Evolutionary conservation across 2,113 vertebrate species (phyloP).

Genomic region (Lucifuga dentata): DNA sequence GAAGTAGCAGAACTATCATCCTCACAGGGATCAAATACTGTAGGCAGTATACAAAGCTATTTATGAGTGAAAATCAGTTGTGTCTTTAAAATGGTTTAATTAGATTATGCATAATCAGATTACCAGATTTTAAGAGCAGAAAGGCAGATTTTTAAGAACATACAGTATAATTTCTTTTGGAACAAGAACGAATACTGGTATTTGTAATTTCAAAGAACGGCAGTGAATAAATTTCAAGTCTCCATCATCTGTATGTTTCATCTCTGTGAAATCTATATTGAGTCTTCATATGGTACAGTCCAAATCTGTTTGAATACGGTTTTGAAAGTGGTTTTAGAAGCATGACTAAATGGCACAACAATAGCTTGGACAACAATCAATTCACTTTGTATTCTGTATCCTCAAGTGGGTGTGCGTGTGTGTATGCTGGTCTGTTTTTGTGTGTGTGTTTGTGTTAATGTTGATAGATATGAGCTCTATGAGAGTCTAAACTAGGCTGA

Average conservation of each 20-base stretch:
- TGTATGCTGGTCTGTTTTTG: slow-evolving; percentile 9
- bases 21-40: slow-evolving; percentile 16
- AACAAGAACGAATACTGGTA: slow-evolving; percentile 7
- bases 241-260: slow-evolving; percentile 9
- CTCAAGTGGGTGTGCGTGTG: slow-evolving; percentile 5
- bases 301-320: slow-evolving; percentile 24
- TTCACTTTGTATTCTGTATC: slow-evolving; percentile 18
- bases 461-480: slow-evolving; percentile 39
- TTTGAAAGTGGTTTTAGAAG: slow-evolving; percentile 54
- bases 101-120: neutral
- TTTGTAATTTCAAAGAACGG: slow-evolving; percentile 5
- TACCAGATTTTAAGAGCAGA: neutral
- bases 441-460: slow-evolving; percentile 35
- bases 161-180: slow-evolving; percentile 17
- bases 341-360: slow-evolving; percentile 45
- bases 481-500: slow-evolving; percentile 36
- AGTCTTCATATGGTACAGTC: slow-evolving; percentile 2
- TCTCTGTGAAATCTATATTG: slow-evolving; percentile 31
- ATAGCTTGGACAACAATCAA: slow-evolving; percentile 42
- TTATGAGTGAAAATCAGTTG: slow-evolving; percentile 1
- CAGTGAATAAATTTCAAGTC: slow-evolving; percentile 1
- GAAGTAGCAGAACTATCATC: slow-evolving; percentile 30
- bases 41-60: slow-evolving; percentile 1
- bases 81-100: neutral
- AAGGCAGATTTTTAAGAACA: neutral